Base-by-base conservation (phyloP, 2,888 invertebrate genomes). In the Drosophila quinaria region DNA sequence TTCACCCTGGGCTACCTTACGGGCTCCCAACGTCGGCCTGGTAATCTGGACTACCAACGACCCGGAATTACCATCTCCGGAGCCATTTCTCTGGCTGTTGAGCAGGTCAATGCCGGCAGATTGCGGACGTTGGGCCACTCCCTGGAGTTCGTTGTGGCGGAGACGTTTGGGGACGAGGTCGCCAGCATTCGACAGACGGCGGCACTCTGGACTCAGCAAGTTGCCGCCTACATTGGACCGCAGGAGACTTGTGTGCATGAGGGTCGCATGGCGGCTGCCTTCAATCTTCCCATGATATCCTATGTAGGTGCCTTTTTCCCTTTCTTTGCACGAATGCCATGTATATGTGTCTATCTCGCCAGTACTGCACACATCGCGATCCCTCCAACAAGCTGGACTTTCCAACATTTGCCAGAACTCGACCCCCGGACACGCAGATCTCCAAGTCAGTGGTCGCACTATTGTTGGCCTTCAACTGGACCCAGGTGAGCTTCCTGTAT, bases 221-320 rank as follows among this genome's bases (percentile, higher is more conserved):
- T 98, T 59, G 96, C 97, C 2, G 98, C 95, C 37, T 98, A 97
- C 91, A 97, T 98, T 81, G 98, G 98, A 0, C 97, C 97, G 0
- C 97, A 97, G 90, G 93, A 93, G 78, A 93, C 97, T 0, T 98
- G 98, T 92, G 95, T 97, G 19, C 97, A 98, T 92, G 98, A 98
- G 93, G 98, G 97, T 0, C 95, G 97, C 79, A 96, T 98, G 95
- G 98, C 98, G 0, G 96, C 98, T 1, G 96, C 98, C 44, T 98
- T 98, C 93, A 98, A 98, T 92, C 93, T 98, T 52, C 98, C 98
- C 5, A 98, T 98, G 98, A 96, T 98, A 90, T 98, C 98, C 79
- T 98, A 98, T 92, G 98, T 98, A 93, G 96, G 97, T 17, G 8
- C 6, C 13, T 33, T 0, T 5, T 1, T 25, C 13, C 8, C 8